Evolutionary conservation across 2,113 vertebrate species (phyloP).

Genomic region (Notarius quadriscutis): DNA sequence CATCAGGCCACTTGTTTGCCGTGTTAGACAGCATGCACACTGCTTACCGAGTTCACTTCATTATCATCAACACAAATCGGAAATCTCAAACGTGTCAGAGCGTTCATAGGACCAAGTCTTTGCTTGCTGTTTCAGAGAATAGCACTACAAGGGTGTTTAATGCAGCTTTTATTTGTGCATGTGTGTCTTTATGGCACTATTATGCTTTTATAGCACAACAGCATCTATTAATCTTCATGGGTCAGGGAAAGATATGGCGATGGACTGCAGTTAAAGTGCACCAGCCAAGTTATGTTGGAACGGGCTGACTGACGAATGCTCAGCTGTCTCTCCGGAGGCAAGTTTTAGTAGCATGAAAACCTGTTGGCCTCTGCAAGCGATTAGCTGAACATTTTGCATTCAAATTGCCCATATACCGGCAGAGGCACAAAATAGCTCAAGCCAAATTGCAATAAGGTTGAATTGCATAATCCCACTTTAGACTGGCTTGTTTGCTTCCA

Average conservation of each 20-base stretch:
- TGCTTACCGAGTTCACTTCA: background rate
- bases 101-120: too few relatives aligned
- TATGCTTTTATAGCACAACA: constrained; percentile 9
- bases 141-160: background rate
- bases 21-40: constrained; percentile 58
- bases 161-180: background rate
- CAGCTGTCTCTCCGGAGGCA: constrained; percentile 16
- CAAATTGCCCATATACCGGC: constrained; percentile 16
- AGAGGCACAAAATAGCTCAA: constrained; percentile 24
- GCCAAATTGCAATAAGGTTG: constrained; percentile 22
- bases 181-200: constrained; percentile 15
- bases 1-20: constrained; percentile 75
- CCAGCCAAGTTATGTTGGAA: background rate
- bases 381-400: constrained; percentile 25
- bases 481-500: constrained; percentile 1
- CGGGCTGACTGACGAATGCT: background rate
- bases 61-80: background rate
- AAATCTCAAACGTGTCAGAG: background rate
- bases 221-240: constrained; percentile 12
- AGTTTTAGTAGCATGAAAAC: constrained; percentile 22
- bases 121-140: background rate
- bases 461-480: constrained; percentile 27
- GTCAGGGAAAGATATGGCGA: background rate
- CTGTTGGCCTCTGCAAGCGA: constrained; percentile 14
- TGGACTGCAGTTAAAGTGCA: background rate